Percentiles rank a stretch among this genome's conserved stretches.
Conservation (phyloP, 2,113 vertebrate genomes). For the Empidonax traillii region DNA sequence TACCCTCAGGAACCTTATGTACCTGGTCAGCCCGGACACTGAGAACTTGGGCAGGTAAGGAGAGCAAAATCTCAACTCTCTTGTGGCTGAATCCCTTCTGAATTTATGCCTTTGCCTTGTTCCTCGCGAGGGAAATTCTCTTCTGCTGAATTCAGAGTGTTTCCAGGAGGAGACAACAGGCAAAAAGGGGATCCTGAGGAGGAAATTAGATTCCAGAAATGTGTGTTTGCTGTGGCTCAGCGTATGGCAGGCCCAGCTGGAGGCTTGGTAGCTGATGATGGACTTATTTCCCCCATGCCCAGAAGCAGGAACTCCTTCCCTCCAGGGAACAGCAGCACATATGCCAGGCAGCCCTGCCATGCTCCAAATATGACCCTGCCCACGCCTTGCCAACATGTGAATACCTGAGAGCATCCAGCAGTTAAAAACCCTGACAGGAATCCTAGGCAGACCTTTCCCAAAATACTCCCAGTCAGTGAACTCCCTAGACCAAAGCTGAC, state of each 20-base stretch:
- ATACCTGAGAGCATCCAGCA: neutral
- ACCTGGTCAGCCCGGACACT: conserved; percentile 90
- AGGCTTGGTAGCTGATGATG: neutral
- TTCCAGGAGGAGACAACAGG: neutral
- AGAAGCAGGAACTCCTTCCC: neutral
- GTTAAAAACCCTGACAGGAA: neutral
- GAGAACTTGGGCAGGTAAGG: conserved; percentile 93
- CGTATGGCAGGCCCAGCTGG: neutral
- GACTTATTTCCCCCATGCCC: neutral
- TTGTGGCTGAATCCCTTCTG: neutral
- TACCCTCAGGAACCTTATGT: conserved; percentile 97
- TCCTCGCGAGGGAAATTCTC: neutral
- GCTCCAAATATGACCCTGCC: neutral
- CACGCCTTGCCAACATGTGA: neutral
- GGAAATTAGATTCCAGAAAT: neutral
- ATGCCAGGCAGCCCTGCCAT: neutral
- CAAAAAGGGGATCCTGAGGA: neutral
- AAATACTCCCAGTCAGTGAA: neutral
- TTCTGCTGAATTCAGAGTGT: neutral
- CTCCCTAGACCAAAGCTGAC: neutral
- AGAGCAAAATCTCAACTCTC: neutral
- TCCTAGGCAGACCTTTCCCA: neutral
- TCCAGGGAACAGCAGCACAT: neutral
- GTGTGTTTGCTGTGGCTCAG: neutral
- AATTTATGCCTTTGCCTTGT: neutral